Conservation (phyloP, 2,113 vertebrate species). For the Actinemys pallida region DNA sequence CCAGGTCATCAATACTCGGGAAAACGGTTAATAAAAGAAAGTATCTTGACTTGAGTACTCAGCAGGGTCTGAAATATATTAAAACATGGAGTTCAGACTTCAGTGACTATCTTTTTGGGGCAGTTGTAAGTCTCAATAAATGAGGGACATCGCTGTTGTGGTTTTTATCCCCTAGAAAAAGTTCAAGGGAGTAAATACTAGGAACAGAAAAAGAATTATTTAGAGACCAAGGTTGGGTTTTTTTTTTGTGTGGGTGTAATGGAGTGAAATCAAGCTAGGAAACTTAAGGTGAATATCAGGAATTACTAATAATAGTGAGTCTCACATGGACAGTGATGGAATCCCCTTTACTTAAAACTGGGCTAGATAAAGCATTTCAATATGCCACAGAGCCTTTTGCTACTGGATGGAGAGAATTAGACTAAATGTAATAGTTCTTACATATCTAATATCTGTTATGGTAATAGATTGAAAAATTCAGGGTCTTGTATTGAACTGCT, state of each 20-base stretch:
- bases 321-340: background rate
- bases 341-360: background rate
- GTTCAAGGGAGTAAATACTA: background rate
- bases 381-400: background rate
- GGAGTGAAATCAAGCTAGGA: background rate
- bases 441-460: background rate
- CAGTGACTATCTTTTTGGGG: background rate
- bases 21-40: background rate
- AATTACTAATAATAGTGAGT: background rate
- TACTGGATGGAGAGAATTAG: background rate
- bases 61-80: background rate
- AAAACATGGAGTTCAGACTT: background rate
- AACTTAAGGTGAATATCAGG: background rate
- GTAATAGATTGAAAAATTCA: background rate
- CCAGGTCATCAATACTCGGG: background rate
- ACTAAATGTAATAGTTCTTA: background rate
- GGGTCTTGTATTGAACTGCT: background rate
- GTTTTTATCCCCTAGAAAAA: background rate
- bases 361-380: background rate
- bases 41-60: background rate
- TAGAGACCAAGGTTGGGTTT: background rate
- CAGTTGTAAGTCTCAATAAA: background rate
- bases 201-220: background rate
- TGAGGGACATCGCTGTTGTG: background rate
- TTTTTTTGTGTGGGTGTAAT: background rate